Base-by-base conservation (phyloP, 2,888 invertebrate genomes). In the Melitaea athalia region DNA sequence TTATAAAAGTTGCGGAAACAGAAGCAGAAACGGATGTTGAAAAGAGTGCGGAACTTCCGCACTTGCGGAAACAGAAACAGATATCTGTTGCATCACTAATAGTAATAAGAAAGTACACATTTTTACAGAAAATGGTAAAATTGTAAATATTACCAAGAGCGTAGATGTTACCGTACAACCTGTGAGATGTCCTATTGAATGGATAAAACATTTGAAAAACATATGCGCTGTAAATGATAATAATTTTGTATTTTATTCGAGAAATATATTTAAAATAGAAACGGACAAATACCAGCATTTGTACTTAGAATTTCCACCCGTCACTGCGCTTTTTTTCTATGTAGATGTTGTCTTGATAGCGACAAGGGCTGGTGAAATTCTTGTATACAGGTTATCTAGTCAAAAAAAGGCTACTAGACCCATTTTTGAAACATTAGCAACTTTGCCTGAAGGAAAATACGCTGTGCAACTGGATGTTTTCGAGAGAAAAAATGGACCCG, bases 311-410 rank as follows among this genome's bases (percentile, higher is more conserved):
- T 90, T 90, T 72, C 87, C 87, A 17, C 80, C 83, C 0, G 85
- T 91, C 63, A 88, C 88, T 10, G 85, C 91, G 0, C 71, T 89
- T 65, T 91, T 89, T 75, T 91, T 89, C 72, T 91, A 91, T 73
- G 85, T 85, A 11, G 88, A 90, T 60, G 76, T 86, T 55, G 84
- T 89, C 11, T 68, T 91, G 47, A 84, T 91, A 64, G 91, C 85
- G 0, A 86, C 89, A 3, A 82, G 72, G 52, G 71, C 76, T 6
- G 86, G 90, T 7, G 85, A 86, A 49, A 87, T 91, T 33, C 73
- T 88, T 8, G 66, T 91, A n/a, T 91, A 90, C 53, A 80, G 87
- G 33, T 75, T 88, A 45, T 83, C 86, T 0, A 83, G 81, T 70
- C 90, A 89, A 66, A 83, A 84, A 62, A 76, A 74, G 24, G 79